These are phyloP conservation scores for Xenentodon cancila DNA, from an alignment of 2,797 vertebrate genomes.

Conservation along the genomic window DNA sequence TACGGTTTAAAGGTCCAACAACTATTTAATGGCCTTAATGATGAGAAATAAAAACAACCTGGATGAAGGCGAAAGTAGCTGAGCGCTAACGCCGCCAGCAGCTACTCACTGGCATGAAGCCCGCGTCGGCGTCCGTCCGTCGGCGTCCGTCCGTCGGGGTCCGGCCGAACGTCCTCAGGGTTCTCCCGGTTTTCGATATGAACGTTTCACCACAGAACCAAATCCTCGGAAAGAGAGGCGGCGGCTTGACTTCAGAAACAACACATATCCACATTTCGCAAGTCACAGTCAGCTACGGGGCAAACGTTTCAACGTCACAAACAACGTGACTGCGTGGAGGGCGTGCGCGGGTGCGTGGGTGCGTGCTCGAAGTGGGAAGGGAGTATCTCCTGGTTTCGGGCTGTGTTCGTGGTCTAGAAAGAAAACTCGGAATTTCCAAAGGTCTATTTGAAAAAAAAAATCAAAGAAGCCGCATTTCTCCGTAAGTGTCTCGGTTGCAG, in stretches of 20 bases:
- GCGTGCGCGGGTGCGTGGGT: too few species aligned
- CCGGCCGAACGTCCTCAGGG: background rate
- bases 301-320: background rate
- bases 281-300: slow-evolving; percentile 48
- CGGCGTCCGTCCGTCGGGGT: too few species aligned
- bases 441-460: too few species aligned
- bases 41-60: slow-evolving; percentile 8
- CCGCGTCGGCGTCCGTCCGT: background rate
- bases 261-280: slow-evolving; percentile 61
- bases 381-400: too few species aligned
- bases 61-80: background rate
- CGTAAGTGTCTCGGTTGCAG: too few species aligned
- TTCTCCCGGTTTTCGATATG: background rate
- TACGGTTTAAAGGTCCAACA: too few species aligned
- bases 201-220: background rate
- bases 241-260: background rate
- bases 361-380: too few species aligned
- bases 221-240: background rate
- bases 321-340: too few species aligned
- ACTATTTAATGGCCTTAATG: slow-evolving; percentile 3
- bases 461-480: too few species aligned
- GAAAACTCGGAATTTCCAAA: too few species aligned
- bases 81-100: background rate
- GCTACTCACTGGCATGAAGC: slow-evolving; percentile 55
- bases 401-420: too few species aligned